Conservation (phyloP, 2,888 invertebrate species). For the Zaprionus obscuricornis region DNA sequence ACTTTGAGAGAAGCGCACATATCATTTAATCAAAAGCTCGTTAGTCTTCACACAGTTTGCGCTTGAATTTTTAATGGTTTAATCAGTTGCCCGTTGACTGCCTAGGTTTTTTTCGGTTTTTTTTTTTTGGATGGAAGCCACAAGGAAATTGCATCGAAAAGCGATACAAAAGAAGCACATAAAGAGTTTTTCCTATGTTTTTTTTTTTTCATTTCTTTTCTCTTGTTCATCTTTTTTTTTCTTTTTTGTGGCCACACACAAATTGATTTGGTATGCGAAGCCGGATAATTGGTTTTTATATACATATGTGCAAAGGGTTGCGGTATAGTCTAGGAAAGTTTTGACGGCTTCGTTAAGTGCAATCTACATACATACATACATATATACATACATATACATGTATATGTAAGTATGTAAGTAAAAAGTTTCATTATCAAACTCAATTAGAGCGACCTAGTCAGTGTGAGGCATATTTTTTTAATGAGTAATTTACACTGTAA, state of each 20-base stretch:
- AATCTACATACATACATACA: conserved; percentile 29
- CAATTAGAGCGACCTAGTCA: conserved; percentile 49
- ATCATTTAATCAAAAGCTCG: conserved; percentile 69
- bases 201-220: too few species aligned
- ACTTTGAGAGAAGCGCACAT: conserved; percentile 30
- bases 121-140: conserved; percentile 28
- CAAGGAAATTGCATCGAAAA: conserved; percentile 59
- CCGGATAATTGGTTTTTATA: conserved; percentile 54
- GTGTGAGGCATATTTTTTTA: too few species aligned
- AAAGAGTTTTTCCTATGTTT: conserved; percentile 36
- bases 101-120: conserved; percentile 11
- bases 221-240: too few species aligned
- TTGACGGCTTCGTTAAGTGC: conserved; percentile 29
- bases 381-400: too few species aligned
- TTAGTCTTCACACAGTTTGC: conserved; percentile 67
- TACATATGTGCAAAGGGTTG: too few species aligned
- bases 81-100: conserved; percentile 58
- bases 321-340: conserved; percentile 35
- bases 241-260: conserved; percentile 36
- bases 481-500: too few species aligned
- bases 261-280: conserved; percentile 59
- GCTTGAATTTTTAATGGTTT: conserved; percentile 69
- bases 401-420: too few species aligned
- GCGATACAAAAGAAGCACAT: conserved; percentile 57
- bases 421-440: conserved; percentile 45